Evolutionary conservation across 2,113 vertebrate species (phyloP).

Genomic region (Catharus fuscescens): DNA sequence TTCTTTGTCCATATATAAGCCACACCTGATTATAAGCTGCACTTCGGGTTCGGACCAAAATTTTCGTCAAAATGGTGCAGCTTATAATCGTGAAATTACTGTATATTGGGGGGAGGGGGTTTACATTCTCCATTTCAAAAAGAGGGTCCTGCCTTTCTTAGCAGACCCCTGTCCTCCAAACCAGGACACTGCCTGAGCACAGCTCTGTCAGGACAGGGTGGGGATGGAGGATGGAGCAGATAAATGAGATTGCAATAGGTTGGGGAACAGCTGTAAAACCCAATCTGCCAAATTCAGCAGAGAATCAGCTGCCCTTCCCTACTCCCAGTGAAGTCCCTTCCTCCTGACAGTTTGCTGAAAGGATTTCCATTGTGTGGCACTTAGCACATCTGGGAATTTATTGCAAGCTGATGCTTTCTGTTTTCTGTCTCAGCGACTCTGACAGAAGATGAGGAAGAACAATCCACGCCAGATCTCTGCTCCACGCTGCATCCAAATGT

Average conservation of each 20-base stretch:
- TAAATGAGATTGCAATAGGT: not conserved
- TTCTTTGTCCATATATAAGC: too few relatives aligned
- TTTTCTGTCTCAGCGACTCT: not conserved
- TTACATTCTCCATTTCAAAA: too few relatives aligned
- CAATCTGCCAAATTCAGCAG: not conserved
- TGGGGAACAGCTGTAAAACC: not conserved
- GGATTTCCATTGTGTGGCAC: not conserved
- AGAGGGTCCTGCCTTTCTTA: too few relatives aligned
- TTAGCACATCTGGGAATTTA: constrained; percentile 47
- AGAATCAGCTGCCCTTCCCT: not conserved
- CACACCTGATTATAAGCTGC: too few relatives aligned
- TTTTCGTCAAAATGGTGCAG: too few relatives aligned
- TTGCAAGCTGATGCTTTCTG: constrained; percentile 32
- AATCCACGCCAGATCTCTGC: not conserved
- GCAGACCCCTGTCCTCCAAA: too few relatives aligned
- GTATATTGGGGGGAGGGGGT: too few relatives aligned
- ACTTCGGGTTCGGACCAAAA: too few relatives aligned
- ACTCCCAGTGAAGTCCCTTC: not conserved
- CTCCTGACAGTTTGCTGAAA: constrained; percentile 46
- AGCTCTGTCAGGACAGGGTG: not conserved
- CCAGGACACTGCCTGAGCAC: not conserved
- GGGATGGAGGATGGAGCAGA: not conserved
- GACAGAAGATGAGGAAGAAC: not conserved
- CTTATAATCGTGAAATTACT: too few relatives aligned
- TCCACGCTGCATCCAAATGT: not conserved